These are phyloP conservation scores for Phasianus colchicus DNA, from an alignment of 2,113 vertebrate species.

Conservation along the genomic window DNA sequence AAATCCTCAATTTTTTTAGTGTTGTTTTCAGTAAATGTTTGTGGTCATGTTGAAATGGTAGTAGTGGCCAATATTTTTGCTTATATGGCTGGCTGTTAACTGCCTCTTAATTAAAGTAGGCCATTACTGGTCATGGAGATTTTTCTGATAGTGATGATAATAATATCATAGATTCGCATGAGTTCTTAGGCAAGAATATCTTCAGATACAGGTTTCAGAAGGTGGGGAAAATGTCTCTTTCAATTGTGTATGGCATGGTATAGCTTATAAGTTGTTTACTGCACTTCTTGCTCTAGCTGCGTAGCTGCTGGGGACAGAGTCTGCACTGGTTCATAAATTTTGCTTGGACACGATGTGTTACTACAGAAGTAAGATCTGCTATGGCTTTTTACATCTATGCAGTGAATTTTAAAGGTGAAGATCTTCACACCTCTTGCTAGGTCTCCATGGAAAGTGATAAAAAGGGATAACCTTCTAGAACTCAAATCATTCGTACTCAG, in stretches of 20 bases:
- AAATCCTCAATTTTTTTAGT: neutral
- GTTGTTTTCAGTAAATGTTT: neutral
- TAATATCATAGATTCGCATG: neutral
- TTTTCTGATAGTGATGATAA: neutral
- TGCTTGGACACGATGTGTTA: neutral
- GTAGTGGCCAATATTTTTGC: neutral
- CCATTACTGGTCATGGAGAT: neutral
- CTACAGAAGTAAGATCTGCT: neutral
- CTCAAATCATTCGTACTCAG: neutral
- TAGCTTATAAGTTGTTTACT: neutral
- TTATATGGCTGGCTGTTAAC: neutral
- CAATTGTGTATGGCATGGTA: neutral
- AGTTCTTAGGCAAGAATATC: neutral
- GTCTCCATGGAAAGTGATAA: neutral
- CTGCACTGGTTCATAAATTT: neutral
- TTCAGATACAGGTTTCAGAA: neutral
- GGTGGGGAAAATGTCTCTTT: neutral
- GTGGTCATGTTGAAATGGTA: neutral
- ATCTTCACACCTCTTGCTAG: neutral
- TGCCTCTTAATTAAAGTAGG: neutral
- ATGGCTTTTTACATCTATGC: rapidly evolving
- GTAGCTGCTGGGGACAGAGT: neutral
- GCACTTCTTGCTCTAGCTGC: neutral
- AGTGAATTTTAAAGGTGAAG: neutral
- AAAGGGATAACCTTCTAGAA: rapidly evolving